Evolutionary conservation across 2,888 invertebrate genomes (phyloP).

Genomic region (Tipula lateralis): DNA sequence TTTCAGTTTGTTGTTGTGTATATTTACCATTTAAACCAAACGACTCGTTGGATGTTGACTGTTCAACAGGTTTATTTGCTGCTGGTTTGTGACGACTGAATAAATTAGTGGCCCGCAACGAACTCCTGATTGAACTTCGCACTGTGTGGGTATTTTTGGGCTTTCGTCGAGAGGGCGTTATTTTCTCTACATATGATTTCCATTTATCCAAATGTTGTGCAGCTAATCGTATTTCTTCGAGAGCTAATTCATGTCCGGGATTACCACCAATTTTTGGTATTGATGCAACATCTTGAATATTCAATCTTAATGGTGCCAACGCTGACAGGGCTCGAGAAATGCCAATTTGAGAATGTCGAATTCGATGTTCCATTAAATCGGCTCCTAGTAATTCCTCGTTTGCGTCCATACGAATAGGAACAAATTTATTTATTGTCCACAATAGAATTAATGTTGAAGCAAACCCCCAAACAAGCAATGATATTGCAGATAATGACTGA

Average conservation of each 20-base stretch:
- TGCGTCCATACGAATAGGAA: constrained; percentile 80
- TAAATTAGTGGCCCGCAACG: background rate
- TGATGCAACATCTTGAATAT: constrained; percentile 43
- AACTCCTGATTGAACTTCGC: background rate
- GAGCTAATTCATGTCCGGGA: constrained; percentile 52
- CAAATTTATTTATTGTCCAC: constrained; percentile 70
- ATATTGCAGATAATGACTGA: constrained; percentile 67
- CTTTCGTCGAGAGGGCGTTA: background rate
- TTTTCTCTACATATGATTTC: constrained; percentile 43
- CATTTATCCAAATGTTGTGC: constrained; percentile 46
- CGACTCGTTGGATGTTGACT: background rate
- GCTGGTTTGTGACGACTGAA: background rate
- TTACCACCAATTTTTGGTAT: constrained; percentile 57
- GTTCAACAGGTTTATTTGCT: background rate
- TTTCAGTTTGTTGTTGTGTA: background rate
- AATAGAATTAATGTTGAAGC: constrained; percentile 65
- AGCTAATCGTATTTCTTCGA: constrained; percentile 44
- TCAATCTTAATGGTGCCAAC: constrained; percentile 59
- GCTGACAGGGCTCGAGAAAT: constrained; percentile 71
- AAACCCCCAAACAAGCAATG: constrained; percentile 70
- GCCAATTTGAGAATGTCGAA: constrained; percentile 63
- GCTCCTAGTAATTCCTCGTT: constrained; percentile 84
- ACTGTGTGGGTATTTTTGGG: background rate
- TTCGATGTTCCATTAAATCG: constrained; percentile 80
- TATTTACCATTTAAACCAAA: background rate